Base-by-base conservation (phyloP, 2,113 vertebrate genomes). In the Microcebus griseorufus region DNA sequence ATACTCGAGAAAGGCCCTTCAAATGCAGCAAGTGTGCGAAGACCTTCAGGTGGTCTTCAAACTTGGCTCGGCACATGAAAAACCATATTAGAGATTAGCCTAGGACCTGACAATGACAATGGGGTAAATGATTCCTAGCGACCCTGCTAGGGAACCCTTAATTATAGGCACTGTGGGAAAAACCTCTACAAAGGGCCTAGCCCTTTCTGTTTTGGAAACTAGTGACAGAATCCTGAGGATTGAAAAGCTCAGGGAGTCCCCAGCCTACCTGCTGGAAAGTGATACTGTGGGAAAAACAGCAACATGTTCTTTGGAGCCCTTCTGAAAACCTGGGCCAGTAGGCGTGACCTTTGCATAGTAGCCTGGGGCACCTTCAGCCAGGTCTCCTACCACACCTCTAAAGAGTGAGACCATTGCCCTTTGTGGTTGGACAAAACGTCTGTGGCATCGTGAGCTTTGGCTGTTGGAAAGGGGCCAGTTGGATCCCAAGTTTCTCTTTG, bases 21-120 rank as follows among this genome's bases (percentile, higher is more conserved):
- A 90, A 92, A 13, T 98, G 97, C 60, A 39, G 13, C 16, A 76
- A 81, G 39, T 98, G 97, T n/a, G 97, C 84, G 53, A 97, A 97
- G 90, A 96, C 97, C 90, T 98, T 97, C 75, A 72, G 97, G n/a
- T 98, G 97, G 97, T 92, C 97, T 64, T 98, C 97, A 4, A 98
- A 98, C 37, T 25, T 98, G 94, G 39, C 97, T 23, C 95, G 97
- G 39, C 97, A 98, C 34, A 58, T 95, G 96, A 98, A 97, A 67
- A 96, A 76, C 25, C 97, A 97, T 7, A 1, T 39, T 14, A 39
- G 69, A 62, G 87, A 93, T 64, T 97, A 97, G 94, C 73, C 23
- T 48, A 69, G 78, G 37, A 13, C 51, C 84, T 62, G 78, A 34
- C 4, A 1, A 0, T 37, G 58, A 48, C 9, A 3, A 4, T 27